Evolutionary conservation across 2,113 vertebrate species (phyloP).

Genomic region (Passer montanus): DNA sequence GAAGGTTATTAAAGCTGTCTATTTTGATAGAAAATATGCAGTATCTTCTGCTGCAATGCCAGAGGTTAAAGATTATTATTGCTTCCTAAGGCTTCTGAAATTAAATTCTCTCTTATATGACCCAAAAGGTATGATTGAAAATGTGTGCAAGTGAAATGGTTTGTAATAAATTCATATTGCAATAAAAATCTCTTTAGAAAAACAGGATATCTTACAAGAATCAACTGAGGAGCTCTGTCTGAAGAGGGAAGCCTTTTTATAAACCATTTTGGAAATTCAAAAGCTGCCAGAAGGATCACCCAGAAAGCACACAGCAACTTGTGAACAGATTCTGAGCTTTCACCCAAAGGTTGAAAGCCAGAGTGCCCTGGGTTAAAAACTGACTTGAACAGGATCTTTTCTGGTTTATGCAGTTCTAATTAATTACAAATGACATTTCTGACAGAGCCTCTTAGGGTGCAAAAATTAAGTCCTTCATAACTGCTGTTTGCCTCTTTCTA

Average conservation of each 20-base stretch:
- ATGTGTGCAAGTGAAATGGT: not conserved
- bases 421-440: conserved; percentile 22
- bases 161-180: conserved; percentile 24
- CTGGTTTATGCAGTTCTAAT: not conserved
- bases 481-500: not conserved
- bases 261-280: not conserved
- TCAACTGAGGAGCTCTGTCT: not conserved
- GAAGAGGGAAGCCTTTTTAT: not conserved
- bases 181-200: conserved; percentile 32
- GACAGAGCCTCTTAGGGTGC: not conserved
- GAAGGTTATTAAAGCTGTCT: conserved; percentile 17
- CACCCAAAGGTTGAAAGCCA: not conserved
- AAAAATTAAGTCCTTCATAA: not conserved
- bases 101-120: conserved; percentile 39
- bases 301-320: not conserved
- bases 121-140: conserved; percentile 14
- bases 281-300: not conserved
- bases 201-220: not conserved
- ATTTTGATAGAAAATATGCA: conserved; percentile 37
- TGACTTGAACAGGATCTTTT: not conserved
- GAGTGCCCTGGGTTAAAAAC: not conserved
- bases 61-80: conserved; percentile 59
- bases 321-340: not conserved
- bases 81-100: conserved; percentile 28
- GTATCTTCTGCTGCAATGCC: not conserved